Evolutionary conservation across 1,140 invertebrate genomes (phyloP), one percentile per base, ranked within the genome.

Genomic region (Trigoniulus corallinus): DNA sequence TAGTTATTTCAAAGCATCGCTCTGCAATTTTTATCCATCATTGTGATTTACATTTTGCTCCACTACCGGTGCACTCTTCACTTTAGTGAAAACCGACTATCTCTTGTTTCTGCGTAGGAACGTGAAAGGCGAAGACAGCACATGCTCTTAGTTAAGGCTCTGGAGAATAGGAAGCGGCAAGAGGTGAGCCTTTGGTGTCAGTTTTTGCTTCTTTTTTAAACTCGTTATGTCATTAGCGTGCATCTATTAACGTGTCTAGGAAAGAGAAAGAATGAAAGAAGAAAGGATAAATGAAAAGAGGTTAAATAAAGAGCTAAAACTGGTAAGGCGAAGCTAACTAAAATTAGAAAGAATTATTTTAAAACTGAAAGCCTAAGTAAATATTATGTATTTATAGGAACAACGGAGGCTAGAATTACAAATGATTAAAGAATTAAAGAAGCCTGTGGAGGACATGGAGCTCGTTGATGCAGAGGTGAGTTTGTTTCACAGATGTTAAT

Each of bases 121-220:
- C 73, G 86, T 46, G 91, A 96, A 66, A 73, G 91, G 62, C 72
- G 87, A 59, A 72, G 88, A 39, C 88, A 94, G 63, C 88, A 94
- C 63, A 84, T 89, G 69, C 73, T 84, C 1, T 69, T 93, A 34
- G 82, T 96, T 20, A 80, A 88, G 25, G 83, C 87, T 40, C 61
- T 94, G 48, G 89, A 94, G 61, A 76, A 78, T 47, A 75, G 88
- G 2, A 79, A 88, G 51, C 79, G 67, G 50, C 81, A 86, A 66
- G 88, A 93, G 52, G 59, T 60, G 44, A n/a, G n/a, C n/a, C 47
- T 4, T 20, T 44, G 23, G 52, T 47, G 13, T 44, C 4, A 20
- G 23, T 24, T 22, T 27, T 47, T 18, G 22, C 3, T 20, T 15
- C 18, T 44, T 44, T 44, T 44, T 4, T 44, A 44, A 7, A 44